Evolutionary conservation across 2,113 vertebrate genomes (phyloP).

Genomic region (Pelodiscus sinensis): DNA sequence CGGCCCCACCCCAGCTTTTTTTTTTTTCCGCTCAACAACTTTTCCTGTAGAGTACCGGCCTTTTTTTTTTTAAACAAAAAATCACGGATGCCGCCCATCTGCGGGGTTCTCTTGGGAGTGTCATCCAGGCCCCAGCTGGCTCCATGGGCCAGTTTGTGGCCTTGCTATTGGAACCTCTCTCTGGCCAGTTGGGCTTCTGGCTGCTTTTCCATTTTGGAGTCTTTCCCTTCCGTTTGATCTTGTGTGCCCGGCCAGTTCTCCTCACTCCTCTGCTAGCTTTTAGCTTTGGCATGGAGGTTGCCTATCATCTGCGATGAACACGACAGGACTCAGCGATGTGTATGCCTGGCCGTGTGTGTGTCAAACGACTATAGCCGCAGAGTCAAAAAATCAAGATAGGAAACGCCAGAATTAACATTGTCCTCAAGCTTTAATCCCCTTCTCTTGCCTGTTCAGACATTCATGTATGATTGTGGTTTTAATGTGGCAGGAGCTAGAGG

Average conservation of each 20-base stretch:
- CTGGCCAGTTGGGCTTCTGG: background rate
- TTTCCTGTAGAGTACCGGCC: too few relatives aligned
- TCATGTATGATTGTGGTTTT: background rate
- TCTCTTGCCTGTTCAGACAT: background rate
- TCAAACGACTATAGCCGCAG: background rate
- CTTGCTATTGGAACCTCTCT: background rate
- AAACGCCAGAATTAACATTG: background rate
- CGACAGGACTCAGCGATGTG: background rate
- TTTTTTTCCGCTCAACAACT: too few relatives aligned
- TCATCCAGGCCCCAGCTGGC: background rate
- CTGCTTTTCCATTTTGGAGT: background rate
- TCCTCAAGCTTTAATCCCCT: background rate
- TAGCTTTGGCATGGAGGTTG: background rate
- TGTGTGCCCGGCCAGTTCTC: background rate
- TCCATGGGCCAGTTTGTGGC: accelerated
- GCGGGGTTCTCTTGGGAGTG: background rate
- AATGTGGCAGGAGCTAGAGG: background rate
- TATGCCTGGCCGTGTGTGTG: background rate
- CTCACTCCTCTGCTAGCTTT: accelerated
- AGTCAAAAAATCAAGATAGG: background rate
- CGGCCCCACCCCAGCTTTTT: too few relatives aligned
- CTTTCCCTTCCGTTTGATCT: background rate
- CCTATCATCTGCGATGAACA: too few relatives aligned
- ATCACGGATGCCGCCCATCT: too few relatives aligned
- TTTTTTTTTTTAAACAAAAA: too few relatives aligned